Base-by-base conservation (phyloP, 2,797 vertebrate genomes). In the Bradypodion ventrale region DNA sequence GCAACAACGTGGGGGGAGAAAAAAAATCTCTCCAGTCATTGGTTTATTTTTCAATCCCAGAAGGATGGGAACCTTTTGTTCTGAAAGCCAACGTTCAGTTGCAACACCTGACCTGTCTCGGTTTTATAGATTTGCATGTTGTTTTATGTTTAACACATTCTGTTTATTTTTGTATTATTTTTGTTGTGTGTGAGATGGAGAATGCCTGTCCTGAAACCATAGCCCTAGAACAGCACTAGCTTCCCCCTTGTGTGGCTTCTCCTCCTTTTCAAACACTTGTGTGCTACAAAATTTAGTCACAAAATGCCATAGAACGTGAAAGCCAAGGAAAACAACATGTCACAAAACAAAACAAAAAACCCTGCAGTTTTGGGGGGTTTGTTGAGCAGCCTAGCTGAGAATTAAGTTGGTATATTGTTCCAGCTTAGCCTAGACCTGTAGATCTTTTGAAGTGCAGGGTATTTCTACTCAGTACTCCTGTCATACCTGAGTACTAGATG, bases 141-240 rank as follows among this genome's bases (percentile, higher is more conserved):
- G 88, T 94, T 91, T 89, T 66, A 80, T 80, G 85, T 90, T 86
- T 92, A 90, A 91, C 90, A 88, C 85, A 87, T 87, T 89, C 89
- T 87, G 86, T 91, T 94, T 94, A 90, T 93, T 93, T 94, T 94
- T 94, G 80, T 93, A 93, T 91, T 83, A 90, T 86, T 91, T 89
- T 69, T 90, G 81, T 90, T 89, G 88, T 70, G 81, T 79, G 78
- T 89, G 80, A 88, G 82, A 91, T 73, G 92, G 92, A 90, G 92
- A 91, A 86, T 82, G 29, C 40, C 73, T 66, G 40, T 80, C 90
- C 89, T 88, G 72, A 75, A 81, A 63, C 68, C 37, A 52, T 83
- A 65, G 44, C 12, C 40, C 19, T 62, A 87, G 85, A 69, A 74
- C 78, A 46, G 73, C 44, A 27, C 59, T 78, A 87, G 86, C 52